Evolutionary conservation across 2,797 vertebrate species (phyloP).

Genomic region (Notolabrus celidotus): DNA sequence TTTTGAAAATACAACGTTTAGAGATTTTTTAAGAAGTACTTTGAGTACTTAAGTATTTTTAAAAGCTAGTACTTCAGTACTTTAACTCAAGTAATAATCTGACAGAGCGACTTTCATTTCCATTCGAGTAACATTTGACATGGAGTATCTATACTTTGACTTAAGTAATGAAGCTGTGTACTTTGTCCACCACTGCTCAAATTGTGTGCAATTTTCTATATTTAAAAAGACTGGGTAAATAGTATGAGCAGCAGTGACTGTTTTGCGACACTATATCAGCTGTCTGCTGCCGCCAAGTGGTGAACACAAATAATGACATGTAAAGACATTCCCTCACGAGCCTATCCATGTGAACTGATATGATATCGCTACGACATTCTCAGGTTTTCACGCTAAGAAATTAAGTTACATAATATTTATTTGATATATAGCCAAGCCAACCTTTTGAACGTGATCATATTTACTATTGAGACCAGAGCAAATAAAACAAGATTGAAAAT

Average conservation of each 20-base stretch:
- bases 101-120: no score
- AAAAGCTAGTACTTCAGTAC: no score
- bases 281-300: slow-evolving; percentile 65
- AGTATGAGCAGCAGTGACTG: not conserved
- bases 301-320: not conserved
- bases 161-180: no score
- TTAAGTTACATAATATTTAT: not conserved
- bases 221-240: no score
- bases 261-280: not conserved
- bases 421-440: not conserved
- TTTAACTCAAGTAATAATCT: no score
- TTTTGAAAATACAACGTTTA: no score
- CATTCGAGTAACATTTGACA: no score
- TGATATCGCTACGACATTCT: not conserved
- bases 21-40: no score
- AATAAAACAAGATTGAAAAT: not conserved
- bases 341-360: slow-evolving; percentile 28
- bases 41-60: no score
- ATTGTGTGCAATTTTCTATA: no score
- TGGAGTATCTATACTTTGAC: no score
- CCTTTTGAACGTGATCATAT: not conserved
- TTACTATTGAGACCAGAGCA: not conserved
- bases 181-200: no score
- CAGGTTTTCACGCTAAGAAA: not conserved
- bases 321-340: slow-evolving; percentile 33